Base-by-base conservation (phyloP, 2,888 invertebrate genomes). In the Dione vanillae region DNA sequence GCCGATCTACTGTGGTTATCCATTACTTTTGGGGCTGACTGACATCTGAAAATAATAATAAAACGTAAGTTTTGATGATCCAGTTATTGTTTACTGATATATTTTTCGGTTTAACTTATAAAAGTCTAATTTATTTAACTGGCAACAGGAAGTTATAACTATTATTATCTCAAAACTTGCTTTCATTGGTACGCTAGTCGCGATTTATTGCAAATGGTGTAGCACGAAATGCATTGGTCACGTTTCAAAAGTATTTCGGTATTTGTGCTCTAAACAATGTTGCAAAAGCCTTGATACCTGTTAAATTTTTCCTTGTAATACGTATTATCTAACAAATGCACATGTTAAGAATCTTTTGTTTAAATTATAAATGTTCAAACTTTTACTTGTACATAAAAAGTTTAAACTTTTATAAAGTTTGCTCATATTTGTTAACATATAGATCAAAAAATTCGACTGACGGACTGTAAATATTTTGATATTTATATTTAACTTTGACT, bases 1-100 rank as follows among this genome's bases (percentile, higher is more conserved):
- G 92, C 92, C 85, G 92, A 92, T 87, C 91, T 85, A 82, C 92
- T 92, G 88, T 92, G 90, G 78, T 83, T 91, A 88, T 93, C 92
- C 91, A 92, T 92, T 82, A 88, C 85, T 87, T 85, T 90, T 81
- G 92, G 91, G 82, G 90, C 91, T 87, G 92, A 91, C 85, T 91
- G 90, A 92, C 92, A 92, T 93, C 92, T 93, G 91, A 70, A 75
- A 80, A 74, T 64, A 74, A 77, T 76, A 75, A 79, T 40, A 0
- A n/a, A 19, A 11, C n/a, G n/a, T n/a, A n/a, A n/a, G n/a, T n/a
- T n/a, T n/a, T n/a, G n/a, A n/a, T n/a, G n/a, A n/a, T n/a, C n/a
- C n/a, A 27, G 11, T 6, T 47, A 68, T 59, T 8, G 40, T 14
- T 10, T 14, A 20, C n/a, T 65, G n/a, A 40, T n/a, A 49, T 59